These are phyloP conservation scores for Habroteleia sp. DNA, from an alignment of 2,888 invertebrate genomes.

Conservation along the genomic window DNA sequence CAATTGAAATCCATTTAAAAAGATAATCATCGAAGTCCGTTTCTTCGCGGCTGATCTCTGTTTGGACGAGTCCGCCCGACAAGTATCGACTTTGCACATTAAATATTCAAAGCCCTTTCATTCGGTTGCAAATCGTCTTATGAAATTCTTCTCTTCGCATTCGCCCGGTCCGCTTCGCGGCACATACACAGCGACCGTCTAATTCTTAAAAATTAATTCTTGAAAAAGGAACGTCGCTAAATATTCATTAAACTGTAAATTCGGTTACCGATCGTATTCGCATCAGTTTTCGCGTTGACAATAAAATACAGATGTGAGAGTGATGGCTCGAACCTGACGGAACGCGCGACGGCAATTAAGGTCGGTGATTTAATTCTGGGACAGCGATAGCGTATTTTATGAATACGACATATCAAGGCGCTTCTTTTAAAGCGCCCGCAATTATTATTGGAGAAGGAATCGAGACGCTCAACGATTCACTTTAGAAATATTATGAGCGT, in stretches of 20 bases:
- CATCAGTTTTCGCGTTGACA: slow-evolving; percentile 9
- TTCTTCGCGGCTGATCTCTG: background rate
- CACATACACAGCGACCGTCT: no score
- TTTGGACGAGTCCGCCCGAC: background rate
- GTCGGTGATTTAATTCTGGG: slow-evolving; percentile 41
- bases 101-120: slow-evolving; percentile 29
- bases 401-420: slow-evolving; percentile 46
- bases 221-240: background rate
- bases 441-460: slow-evolving; percentile 58
- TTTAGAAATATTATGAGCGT: slow-evolving; percentile 58
- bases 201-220: slow-evolving; percentile 17
- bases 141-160: background rate
- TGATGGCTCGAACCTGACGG: slow-evolving; percentile 46
- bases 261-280: slow-evolving; percentile 11
- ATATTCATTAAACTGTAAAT: slow-evolving; percentile 23
- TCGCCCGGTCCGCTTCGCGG: background rate
- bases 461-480: slow-evolving; percentile 58
- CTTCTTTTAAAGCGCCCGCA: slow-evolving; percentile 49
- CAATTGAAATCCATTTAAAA: background rate
- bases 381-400: slow-evolving; percentile 37
- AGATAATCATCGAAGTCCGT: background rate
- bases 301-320: slow-evolving; percentile 37
- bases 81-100: background rate
- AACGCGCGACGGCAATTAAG: slow-evolving; percentile 38
- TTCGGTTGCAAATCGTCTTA: slow-evolving; percentile 8